These are phyloP conservation scores for Coleophora deauratella DNA, from an alignment of 2,888 invertebrate species.

Conservation along the genomic window DNA sequence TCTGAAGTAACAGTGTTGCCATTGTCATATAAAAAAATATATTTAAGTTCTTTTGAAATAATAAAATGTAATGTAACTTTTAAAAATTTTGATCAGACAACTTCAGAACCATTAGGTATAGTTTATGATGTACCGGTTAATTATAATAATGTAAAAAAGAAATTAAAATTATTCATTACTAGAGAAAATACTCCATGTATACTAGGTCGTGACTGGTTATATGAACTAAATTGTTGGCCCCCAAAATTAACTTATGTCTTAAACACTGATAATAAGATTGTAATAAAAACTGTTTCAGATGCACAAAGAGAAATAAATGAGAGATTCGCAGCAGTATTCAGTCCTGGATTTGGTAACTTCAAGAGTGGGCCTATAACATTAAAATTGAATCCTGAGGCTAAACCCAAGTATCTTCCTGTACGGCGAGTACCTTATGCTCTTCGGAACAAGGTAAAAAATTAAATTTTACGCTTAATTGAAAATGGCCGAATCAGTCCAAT, in stretches of 20 bases:
- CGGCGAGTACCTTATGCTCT: not conserved
- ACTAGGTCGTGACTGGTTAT: not conserved
- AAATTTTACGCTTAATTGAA: not conserved
- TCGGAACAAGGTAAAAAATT: not conserved
- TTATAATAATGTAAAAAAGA: too few relatives aligned
- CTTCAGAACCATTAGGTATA: not conserved
- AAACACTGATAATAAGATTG: not conserved
- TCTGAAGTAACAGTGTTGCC: not conserved
- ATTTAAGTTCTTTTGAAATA: not conserved
- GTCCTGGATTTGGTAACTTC: too few relatives aligned
- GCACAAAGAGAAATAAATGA: not conserved
- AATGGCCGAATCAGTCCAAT: too few relatives aligned
- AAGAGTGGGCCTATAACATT: too few relatives aligned
- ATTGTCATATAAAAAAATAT: not conserved
- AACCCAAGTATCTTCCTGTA: too few relatives aligned
- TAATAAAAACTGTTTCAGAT: not conserved
- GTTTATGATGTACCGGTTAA: not conserved
- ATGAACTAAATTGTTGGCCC: not conserved
- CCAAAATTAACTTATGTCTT: not conserved
- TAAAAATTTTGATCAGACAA: not conserved
- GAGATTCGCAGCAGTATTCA: too few relatives aligned
- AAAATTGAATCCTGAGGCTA: not conserved
- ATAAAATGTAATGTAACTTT: not conserved
- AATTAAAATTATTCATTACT: not conserved
- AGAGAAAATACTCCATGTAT: not conserved